Base-by-base conservation (phyloP, 1,140 invertebrate genomes). In the Trichomalopsis sarcophagae region DNA sequence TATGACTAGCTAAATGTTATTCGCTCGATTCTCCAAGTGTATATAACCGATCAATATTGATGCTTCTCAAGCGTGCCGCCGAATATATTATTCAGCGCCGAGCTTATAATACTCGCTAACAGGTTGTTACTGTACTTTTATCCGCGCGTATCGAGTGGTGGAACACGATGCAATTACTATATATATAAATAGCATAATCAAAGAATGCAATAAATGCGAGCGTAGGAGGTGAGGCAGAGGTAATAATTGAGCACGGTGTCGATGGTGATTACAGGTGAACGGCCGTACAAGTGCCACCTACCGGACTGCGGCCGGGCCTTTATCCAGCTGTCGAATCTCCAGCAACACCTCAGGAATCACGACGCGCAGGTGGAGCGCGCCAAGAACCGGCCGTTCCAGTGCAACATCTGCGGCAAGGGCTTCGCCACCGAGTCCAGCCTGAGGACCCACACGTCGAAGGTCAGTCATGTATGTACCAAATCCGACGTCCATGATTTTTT, bases 281-380 rank as follows among this genome's bases (percentile, higher is more conserved):
- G 98, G 88, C 98, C 98, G 13, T 99, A 99, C 94, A 98, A 98
- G 94, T 99, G 98, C 93, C 97, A 98, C 91, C 95, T 99, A 89
- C 97, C 97, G 47, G 98, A 99, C 90, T 99, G 98, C 93, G 98
- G 98, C 36, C 95, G 98, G 88, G 98, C 98, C 84, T 99, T 99
- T 94, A 99, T 99, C 91, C 98, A 99, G 94, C 95, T 99, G 89
- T 99, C 98, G 47, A 99, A 99, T 93, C 95, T 99, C 14, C 98
- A 99, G 91, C 98, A 99, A 91, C 98, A 99, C 92, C 95, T 99
- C 87, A 94, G 98, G 86, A 99, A 99, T 94, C 98, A 99, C 93
- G 98, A 99, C 90, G 97, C 97, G 81, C 98, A 99, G 92, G 97
- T 98, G 84, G 98, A 99, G 92, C 95, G 98, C 86, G 97, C 98